Percentiles rank a stretch among this genome's conserved stretches.
Evolutionary conservation across 1,140 invertebrate species (phyloP).

Genomic region (Drosophila lini): DNA sequence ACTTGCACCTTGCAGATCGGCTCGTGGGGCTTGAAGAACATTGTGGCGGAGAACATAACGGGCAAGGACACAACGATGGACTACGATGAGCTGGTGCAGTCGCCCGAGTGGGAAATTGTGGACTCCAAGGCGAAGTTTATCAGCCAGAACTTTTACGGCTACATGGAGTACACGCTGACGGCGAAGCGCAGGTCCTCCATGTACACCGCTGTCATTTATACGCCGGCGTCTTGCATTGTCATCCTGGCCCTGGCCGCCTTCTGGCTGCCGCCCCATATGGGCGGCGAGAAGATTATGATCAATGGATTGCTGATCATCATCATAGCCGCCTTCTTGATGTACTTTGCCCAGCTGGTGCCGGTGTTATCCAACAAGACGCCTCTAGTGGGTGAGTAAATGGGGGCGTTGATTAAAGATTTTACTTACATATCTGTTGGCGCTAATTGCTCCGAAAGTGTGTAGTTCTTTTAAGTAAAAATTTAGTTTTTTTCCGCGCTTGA

Average conservation of each 20-base stretch:
- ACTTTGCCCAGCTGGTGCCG: conserved; percentile 87
- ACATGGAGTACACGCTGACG: conserved; percentile 85
- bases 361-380: conserved; percentile 87
- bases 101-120: conserved; percentile 87
- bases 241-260: conserved; percentile 87
- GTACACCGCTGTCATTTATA: conserved; percentile 87
- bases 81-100: conserved; percentile 80
- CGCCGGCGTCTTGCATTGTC: conserved; percentile 88
- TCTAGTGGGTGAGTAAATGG: conserved; percentile 86
- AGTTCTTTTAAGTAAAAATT: background rate
- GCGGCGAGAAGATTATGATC: conserved; percentile 87
- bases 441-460: too few species aligned
- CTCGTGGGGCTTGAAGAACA: conserved; percentile 87
- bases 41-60: conserved; percentile 50
- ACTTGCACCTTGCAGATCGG: too few species aligned
- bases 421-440: background rate
- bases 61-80: conserved; percentile 22
- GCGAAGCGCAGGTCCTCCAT: conserved; percentile 87
- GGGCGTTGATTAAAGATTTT: too few species aligned
- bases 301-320: conserved; percentile 87
- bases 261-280: conserved; percentile 88
- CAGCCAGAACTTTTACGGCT: conserved; percentile 65
- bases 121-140: conserved; percentile 83
- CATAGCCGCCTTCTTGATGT: conserved; percentile 87
- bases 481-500: background rate